Base-by-base conservation (phyloP, 1,140 invertebrate species). In the Drosophila guanche region DNA sequence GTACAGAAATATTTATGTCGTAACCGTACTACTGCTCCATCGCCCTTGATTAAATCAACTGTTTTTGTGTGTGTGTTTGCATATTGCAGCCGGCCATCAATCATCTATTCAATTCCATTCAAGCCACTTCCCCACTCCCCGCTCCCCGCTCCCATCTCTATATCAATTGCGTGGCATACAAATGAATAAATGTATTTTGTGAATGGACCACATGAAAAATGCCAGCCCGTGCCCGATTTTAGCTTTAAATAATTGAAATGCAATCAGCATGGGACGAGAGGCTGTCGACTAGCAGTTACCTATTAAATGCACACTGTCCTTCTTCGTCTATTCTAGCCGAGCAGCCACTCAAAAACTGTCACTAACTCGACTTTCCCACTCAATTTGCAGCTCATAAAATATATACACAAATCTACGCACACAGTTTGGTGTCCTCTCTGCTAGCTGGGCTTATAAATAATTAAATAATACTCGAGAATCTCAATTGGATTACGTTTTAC, bases 51-150 rank as follows among this genome's bases (percentile, higher is more conserved):
- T 56, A 84, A 79, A 84, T 83, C 76, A 62, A 57, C 51, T 67
- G 16, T 20, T 20, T 20, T 20, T 20, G 61, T 76, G 47, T 20
- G 61, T 76, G 47, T 72, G 65, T 50, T 66, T 63, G 70, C 54
- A 80, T 67, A 81, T 80, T 77, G 60, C 37, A 61, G 4, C 23
- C 14, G 51, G 10, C 63, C 60, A 68, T 68, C 81, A 85, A 80
- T 84, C 79, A 85, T 68, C 59, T 55, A 47, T 76, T 71, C 56
- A 85, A 85, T 79, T 79, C 53, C 52, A 27, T 27, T 27, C 25
- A 6, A 27, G 16, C 25, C 5, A 5, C 0, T 6, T 4, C 10
- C 2, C 33, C 33, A 37, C 2, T 3, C 33, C 10, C 10, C 33
- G 0, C 2, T 4, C 10, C 2, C 33, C 33, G 10, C 2, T 3